Percentiles rank a stretch among this genome's conserved stretches.
phyloP scores from a whole-genome alignment of 2,797 vertebrate species.

The Corythornis leucogaster region DNA sequence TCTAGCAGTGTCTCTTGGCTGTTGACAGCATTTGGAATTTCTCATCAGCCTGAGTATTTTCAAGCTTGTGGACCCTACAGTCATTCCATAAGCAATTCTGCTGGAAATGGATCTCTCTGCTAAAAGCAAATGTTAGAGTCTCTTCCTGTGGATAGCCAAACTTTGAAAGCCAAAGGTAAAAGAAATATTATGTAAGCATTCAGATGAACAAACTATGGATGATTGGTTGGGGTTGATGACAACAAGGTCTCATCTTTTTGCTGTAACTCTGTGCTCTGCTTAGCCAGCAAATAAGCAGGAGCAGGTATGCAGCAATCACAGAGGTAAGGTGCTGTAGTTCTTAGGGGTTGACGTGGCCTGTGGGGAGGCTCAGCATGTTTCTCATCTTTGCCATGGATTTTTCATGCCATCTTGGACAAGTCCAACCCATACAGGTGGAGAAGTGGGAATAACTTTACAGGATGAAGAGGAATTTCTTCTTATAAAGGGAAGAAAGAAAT shows the following conservation, averaged over 20 bases:
- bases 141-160: neutral
- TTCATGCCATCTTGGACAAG: neutral
- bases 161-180: neutral
- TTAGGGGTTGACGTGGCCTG: rapidly evolving
- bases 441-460: neutral
- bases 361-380: neutral
- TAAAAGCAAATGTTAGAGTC: neutral
- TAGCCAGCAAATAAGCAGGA: neutral
- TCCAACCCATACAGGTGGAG: rapidly evolving
- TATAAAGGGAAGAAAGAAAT: neutral
- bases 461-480: neutral
- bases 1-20: constrained; percentile 36
- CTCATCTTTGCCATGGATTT: neutral
- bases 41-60: neutral
- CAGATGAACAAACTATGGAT: neutral
- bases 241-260: neutral
- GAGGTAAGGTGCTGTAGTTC: neutral
- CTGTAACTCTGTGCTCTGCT: neutral
- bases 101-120: neutral
- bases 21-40: constrained; percentile 29
- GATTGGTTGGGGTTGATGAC: neutral
- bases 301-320: neutral
- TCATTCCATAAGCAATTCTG: neutral
- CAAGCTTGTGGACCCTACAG: neutral
- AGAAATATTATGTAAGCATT: neutral